Evolutionary conservation across 2,113 vertebrate genomes (phyloP).

Genomic region (Zosterops japonicus): DNA sequence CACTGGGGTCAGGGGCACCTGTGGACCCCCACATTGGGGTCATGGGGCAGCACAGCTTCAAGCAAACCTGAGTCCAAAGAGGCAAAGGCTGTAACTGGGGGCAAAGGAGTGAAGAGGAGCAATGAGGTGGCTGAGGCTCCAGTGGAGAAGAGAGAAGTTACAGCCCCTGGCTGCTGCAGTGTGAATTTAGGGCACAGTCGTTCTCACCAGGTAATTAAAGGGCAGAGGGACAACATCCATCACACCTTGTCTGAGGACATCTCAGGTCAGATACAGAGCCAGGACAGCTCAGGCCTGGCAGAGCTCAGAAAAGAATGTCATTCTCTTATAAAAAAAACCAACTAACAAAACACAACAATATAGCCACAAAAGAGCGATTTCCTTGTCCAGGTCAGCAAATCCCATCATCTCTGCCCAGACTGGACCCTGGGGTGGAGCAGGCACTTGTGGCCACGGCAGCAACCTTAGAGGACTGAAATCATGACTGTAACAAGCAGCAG

Average conservation of each 20-base stretch:
- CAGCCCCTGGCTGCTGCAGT: background rate
- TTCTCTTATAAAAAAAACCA: background rate
- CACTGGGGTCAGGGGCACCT: accelerated
- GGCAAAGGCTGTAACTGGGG: background rate
- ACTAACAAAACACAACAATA: background rate
- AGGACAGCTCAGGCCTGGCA: background rate
- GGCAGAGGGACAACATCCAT: background rate
- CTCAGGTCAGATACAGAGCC: background rate
- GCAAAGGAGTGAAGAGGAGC: accelerated
- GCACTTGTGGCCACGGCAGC: background rate
- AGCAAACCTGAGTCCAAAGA: background rate
- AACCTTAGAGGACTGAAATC: background rate
- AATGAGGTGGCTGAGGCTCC: background rate
- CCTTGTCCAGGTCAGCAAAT: background rate
- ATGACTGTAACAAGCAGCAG: accelerated
- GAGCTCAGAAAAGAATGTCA: background rate
- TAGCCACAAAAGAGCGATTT: background rate
- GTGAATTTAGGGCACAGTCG: background rate
- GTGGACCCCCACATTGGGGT: background rate
- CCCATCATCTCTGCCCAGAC: background rate
- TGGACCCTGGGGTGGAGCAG: background rate
- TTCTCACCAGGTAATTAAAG: background rate
- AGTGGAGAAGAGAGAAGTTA: background rate
- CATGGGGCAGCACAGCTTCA: background rate
- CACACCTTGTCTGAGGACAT: background rate